Base-by-base conservation (phyloP, 2,888 invertebrate species). In the Dynastes tityus region DNA sequence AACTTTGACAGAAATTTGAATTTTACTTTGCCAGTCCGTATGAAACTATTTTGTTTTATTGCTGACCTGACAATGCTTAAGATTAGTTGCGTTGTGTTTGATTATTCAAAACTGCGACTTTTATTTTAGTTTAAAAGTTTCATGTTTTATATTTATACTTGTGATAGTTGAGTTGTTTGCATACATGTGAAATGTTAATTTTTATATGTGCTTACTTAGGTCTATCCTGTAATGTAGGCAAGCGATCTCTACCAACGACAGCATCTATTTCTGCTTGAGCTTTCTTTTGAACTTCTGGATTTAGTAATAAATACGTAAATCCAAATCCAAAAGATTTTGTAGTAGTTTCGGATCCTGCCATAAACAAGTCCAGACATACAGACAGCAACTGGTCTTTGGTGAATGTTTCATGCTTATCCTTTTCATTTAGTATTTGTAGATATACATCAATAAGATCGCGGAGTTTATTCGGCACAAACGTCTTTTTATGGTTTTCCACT, bases 311-410 rank as follows among this genome's bases (percentile, higher is more conserved):
- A 85, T 95, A 94, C 81, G 95, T 90, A 83, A 96, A 95, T 79
- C 93, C 92, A 85, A 96, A 96, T 40, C 94, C 93, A 84, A 96
- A 89, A 49, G 94, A 93, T 86, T 96, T 96, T 74, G 93, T 94
- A 0, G 96, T 96, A 0, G 96, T 96, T 88, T 96, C 96, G 0
- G 96, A 95, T 0, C 96, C 96, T 29, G 96, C 96, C 91, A 96
- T 93, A 84, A 96, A 96, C 91, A 96, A 92, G 84, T 96, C 96
- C 91, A 96, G 90, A 84, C 96, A 95, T 84, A 95, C 92, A 0
- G 95, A 95, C 78, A 96, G 87, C 74, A 96, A 88, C 83, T 96
- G 96, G 8, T 92, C 91, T 86, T 96, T 96, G 81, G 92, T 90
- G 85, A 94, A 92, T 2, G 91, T 91, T 2, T 90, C 88, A 53